A percentile compares a stretch with the other conserved stretches of the same genome.
These are phyloP conservation scores for Strongylocentrotus purpuratus DNA, from an alignment of 35 echinoderm and acorn worm genomes.

Conservation along the genomic window DNA sequence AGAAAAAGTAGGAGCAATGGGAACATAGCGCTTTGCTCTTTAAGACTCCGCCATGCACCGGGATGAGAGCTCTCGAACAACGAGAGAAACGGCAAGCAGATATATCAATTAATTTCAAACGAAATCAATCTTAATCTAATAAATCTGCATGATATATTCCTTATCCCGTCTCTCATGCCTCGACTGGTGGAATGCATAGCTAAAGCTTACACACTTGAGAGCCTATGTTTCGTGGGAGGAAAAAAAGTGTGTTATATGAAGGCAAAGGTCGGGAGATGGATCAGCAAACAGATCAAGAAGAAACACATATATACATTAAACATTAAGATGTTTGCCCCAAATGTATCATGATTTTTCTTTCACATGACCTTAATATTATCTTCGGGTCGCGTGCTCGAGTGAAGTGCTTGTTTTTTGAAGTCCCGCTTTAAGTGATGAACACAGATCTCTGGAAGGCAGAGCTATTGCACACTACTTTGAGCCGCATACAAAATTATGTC, in stretches of 20 bases:
- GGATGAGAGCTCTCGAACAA: neutral
- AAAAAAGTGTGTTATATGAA: neutral
- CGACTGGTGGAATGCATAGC: neutral
- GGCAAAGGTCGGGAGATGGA: neutral
- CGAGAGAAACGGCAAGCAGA: neutral
- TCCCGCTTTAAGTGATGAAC: neutral
- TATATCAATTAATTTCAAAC: conserved; percentile 20
- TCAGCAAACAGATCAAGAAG: neutral
- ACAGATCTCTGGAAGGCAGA: neutral
- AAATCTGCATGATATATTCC: neutral
- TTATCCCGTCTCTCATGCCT: neutral
- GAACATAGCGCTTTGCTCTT: neutral
- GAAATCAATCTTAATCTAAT: conserved; percentile 14
- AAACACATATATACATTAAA: conserved; percentile 1
- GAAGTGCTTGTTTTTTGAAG: neutral
- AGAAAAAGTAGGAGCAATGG: neutral
- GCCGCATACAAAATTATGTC: too few species aligned
- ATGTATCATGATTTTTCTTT: neutral
- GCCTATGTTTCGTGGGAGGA: neutral
- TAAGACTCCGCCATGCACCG: neutral
- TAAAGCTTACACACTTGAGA: neutral
- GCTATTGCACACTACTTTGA: too few species aligned
- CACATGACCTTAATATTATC: neutral
- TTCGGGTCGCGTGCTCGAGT: neutral
- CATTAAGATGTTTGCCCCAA: neutral